Evolutionary conservation across 2,113 vertebrate genomes (phyloP).

Genomic region (Pontoporia blainvillei): DNA sequence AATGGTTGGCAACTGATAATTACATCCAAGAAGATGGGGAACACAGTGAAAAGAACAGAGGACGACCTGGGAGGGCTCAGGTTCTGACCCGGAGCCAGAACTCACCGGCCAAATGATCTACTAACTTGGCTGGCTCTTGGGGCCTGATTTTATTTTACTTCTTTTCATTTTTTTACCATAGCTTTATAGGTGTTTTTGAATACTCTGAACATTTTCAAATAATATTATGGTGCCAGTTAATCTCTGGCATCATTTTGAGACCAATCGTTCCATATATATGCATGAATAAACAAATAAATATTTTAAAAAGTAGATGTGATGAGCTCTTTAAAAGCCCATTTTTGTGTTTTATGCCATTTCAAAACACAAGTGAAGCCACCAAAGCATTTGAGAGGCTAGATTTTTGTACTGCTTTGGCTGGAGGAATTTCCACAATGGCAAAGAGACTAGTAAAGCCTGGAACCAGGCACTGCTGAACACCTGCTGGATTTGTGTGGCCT

Average conservation of each 20-base stretch:
- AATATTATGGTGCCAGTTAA: background rate
- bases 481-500: fast-evolving
- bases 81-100: background rate
- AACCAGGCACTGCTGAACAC: fast-evolving
- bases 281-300: background rate
- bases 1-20: background rate
- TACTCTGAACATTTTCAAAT: background rate
- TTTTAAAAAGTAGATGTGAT: background rate
- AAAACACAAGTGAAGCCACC: background rate
- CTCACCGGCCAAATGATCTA: background rate
- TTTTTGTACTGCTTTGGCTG: fast-evolving
- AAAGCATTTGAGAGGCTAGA: background rate
- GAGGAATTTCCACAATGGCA: background rate
- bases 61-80: fast-evolving
- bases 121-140: background rate
- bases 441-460: background rate
- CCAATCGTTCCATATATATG: background rate
- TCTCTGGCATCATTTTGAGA: background rate
- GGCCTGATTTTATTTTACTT: background rate
- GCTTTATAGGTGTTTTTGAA: background rate
- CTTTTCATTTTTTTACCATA: background rate
- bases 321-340: background rate
- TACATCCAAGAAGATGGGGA: background rate
- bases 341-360: background rate
- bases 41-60: background rate